Conservation (phyloP, 1,140 invertebrate genomes). For the Spodoptera litura region DNA sequence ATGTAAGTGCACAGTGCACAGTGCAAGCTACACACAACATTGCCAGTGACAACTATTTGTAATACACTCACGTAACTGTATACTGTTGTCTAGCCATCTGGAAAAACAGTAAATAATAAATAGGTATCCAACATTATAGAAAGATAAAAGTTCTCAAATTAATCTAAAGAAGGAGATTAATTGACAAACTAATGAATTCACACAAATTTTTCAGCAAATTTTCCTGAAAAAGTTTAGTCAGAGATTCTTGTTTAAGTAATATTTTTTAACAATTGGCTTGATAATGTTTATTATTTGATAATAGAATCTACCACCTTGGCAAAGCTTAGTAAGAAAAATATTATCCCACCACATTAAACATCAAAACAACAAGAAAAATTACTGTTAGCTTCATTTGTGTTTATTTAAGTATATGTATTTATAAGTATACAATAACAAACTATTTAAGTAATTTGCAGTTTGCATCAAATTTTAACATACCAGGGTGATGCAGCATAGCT, state of each 20-base stretch:
- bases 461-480: conserved; percentile 40
- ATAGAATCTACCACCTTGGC: no score
- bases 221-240: no score
- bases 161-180: not conserved
- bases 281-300: no score
- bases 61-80: conserved; percentile 17
- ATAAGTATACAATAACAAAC: not conserved
- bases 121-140: not conserved
- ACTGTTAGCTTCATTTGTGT: no score
- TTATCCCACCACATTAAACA: no score
- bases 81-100: conserved; percentile 27
- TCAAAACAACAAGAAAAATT: no score
- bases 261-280: no score
- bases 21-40: conserved; percentile 30
- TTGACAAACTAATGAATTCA: no score
- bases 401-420: no score
- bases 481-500: conserved; percentile 75
- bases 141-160: not conserved
- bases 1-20: not conserved
- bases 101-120: conserved; percentile 5
- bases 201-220: no score
- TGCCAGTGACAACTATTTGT: conserved; percentile 1
- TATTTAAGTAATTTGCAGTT: not conserved
- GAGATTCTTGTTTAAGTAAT: no score
- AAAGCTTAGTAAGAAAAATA: no score